Conservation (phyloP, 2,797 vertebrate species). For the Lates japonicus region DNA sequence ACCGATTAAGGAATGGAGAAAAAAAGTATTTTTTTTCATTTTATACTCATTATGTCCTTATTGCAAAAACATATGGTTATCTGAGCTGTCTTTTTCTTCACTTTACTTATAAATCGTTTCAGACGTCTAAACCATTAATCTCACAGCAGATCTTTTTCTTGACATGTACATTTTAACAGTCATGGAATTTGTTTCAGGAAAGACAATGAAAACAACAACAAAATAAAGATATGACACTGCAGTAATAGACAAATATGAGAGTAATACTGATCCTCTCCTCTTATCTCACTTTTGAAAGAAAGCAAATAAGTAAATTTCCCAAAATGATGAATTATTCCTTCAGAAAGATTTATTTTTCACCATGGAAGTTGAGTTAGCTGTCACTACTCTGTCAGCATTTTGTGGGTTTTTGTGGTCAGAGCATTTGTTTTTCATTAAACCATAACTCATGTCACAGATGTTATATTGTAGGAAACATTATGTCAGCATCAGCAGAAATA, state of each 20-base stretch:
- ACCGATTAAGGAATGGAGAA: conserved; percentile 66
- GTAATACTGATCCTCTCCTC: neutral
- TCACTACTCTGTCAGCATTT: neutral
- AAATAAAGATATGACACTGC: too few species aligned
- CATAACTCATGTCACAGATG: conserved; percentile 35
- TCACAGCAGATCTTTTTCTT: too few species aligned
- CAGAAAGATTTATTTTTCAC: neutral
- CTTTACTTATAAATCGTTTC: conserved; percentile 12
- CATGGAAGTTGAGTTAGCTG: neutral
- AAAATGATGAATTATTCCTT: neutral
- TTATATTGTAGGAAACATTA: conserved; percentile 27
- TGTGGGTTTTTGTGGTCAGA: neutral
- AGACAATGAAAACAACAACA: too few species aligned
- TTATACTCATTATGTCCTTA: conserved; percentile 36
- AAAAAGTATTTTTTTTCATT: conserved; percentile 30
- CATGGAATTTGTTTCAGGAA: too few species aligned
- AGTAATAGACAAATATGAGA: neutral
- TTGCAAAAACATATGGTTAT: conserved; percentile 21
- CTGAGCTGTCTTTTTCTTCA: conserved; percentile 1
- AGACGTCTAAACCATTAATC: too few species aligned
- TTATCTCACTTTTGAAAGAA: neutral
- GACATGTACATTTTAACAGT: too few species aligned
- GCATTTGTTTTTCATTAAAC: conserved; percentile 15
- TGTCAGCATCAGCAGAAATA: conserved; percentile 47
- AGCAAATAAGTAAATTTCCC: neutral